Evolutionary conservation across 2,797 vertebrate genomes (phyloP), one percentile per base, ranked within the genome.

Genomic region (Myotis findleyi): DNA sequence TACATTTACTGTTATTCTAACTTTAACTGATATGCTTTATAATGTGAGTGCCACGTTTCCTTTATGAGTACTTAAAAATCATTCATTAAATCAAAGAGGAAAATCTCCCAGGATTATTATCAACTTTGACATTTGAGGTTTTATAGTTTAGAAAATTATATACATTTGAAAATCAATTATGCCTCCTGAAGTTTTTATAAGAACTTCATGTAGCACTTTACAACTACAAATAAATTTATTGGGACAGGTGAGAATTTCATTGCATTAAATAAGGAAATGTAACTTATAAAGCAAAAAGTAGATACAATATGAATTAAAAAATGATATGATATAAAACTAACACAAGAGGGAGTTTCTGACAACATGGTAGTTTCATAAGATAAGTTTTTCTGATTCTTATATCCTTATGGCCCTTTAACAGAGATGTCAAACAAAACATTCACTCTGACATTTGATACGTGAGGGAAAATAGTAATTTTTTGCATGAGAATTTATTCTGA

Each of bases 311-410:
- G 68, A 95, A 75, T 81, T 95, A 21, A 75, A 76, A 92, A 84
- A 72, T 66, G 6, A 14, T 13, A 68, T 55, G 38, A 21, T 79
- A 82, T 62, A 77, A 96, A 84, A 71, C 23, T 77, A 75, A 89
- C 6, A 96, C 44, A 36, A 90, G 55, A 66, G 14, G 23, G 38
- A 90, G 27, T 36, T 73, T 95, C n/a, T 86, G 71, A 87, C 69
- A 94, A 20, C 44, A 12, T 72, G 16, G 57, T 38, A 71, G 23
- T 59, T 85, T 86, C 27, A 30, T 11, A 84, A 27, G 7, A 55
- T 41, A 36, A 17, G 23, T 57, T 53, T 73, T 79, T 62, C 62
- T 16, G 21, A 6, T 55, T 95, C 91, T 17, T 76, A 6, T 57
- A 36, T 47, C 25, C 87, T 38, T 72, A 82, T 59, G 55, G 12